Conservation (phyloP, 1,140 invertebrate genomes). For the Nasonia longicornis region DNA sequence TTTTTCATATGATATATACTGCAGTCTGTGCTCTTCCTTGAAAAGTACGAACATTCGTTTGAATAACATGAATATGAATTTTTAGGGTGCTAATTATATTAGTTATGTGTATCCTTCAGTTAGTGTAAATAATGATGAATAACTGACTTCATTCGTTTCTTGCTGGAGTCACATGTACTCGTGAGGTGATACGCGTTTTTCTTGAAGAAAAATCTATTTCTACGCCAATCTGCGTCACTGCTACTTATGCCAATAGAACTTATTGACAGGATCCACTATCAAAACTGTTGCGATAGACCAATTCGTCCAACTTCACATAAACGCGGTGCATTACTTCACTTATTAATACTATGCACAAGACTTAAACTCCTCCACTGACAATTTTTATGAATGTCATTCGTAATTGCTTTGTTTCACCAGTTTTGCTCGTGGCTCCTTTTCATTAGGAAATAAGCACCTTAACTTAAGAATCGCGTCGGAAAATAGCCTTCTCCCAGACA, state of each 20-base stretch:
- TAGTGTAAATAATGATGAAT: constrained; percentile 1
- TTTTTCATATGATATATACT: not conserved
- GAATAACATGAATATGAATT: not conserved
- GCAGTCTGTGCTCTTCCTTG: constrained; percentile 3
- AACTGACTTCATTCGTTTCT: constrained; percentile 33
- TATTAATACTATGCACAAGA: not conserved
- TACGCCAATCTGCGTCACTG: constrained; percentile 32
- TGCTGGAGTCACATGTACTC: constrained; percentile 9
- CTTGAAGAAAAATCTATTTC: constrained; percentile 22
- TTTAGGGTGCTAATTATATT: constrained; percentile 23
- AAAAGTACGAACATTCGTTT: constrained; percentile 3
- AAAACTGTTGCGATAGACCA: constrained; percentile 22
- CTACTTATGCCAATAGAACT: constrained; percentile 46
- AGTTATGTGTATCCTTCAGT: constrained; percentile 18
- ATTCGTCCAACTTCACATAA: not conserved
- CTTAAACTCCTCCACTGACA: not conserved
- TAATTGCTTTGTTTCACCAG: constrained; percentile 21
- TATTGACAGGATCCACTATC: constrained; percentile 16
- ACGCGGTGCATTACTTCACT: not conserved
- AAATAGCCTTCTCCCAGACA: constrained; percentile 62
- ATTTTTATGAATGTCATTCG: constrained; percentile 6
- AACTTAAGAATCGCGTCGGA: constrained; percentile 47
- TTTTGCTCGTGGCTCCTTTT: constrained; percentile 21
- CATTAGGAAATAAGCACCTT: constrained; percentile 28
- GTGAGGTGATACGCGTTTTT: not conserved